Conservation (phyloP, 35 echinoderm and acorn worm species). For the Heliocidaris erythrogramma region DNA sequence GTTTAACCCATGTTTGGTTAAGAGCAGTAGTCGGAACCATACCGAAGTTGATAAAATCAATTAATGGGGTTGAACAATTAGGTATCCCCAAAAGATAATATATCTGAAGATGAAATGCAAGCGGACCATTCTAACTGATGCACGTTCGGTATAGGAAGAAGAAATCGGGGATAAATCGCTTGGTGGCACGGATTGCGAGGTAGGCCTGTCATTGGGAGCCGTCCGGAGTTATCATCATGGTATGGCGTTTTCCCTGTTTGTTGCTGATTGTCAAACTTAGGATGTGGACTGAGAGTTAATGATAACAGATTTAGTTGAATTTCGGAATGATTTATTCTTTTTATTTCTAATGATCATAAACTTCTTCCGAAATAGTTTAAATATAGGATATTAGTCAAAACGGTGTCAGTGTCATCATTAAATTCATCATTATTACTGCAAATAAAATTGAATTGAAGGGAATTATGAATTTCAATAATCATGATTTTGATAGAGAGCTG, state of each 20-base stretch:
- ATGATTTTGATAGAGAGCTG: too few relatives aligned
- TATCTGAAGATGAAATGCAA: background rate
- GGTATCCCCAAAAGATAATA: background rate
- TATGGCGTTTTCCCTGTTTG: background rate
- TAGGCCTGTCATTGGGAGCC: background rate
- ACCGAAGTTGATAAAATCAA: background rate
- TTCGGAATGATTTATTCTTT: too few relatives aligned
- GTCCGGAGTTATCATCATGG: background rate
- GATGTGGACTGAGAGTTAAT: background rate
- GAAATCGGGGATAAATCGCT: background rate
- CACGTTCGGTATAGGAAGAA: too few relatives aligned
- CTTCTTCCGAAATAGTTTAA: too few relatives aligned
- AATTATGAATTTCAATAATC: too few relatives aligned
- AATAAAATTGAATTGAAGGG: too few relatives aligned
- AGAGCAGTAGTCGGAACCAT: background rate
- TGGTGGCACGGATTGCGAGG: background rate
- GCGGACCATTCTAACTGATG: background rate
- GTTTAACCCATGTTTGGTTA: background rate
- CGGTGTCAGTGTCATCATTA: too few relatives aligned
- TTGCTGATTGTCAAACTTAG: background rate
- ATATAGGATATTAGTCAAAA: too few relatives aligned
- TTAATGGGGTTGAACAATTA: background rate
- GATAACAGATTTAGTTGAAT: background rate
- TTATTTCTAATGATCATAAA: too few relatives aligned
- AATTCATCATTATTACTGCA: too few relatives aligned